Evolutionary conservation across 2,797 vertebrate genomes (phyloP).

Genomic region (Lepus oiostolus): DNA sequence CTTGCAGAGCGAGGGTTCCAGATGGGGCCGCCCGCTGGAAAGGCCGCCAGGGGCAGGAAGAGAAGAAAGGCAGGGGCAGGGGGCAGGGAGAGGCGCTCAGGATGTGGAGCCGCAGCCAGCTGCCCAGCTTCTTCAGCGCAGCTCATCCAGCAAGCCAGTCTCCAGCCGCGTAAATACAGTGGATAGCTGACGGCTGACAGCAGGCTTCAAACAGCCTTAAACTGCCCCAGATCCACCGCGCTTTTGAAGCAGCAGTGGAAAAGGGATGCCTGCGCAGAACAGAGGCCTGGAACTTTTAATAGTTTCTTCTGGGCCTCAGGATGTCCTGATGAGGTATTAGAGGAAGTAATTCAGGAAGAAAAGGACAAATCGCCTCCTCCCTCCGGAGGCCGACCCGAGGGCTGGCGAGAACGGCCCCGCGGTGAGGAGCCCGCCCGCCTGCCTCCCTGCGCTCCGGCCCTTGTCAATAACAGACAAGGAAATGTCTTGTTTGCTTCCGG

Average conservation of each 20-base stretch:
- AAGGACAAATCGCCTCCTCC: slow-evolving; percentile 90
- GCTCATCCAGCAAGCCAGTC: slow-evolving; percentile 82
- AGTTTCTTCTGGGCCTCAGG: slow-evolving; percentile 90
- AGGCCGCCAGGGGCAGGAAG: neutral
- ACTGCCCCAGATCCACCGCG: slow-evolving; percentile 82
- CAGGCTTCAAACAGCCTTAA: slow-evolving; percentile 87
- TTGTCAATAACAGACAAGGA: slow-evolving; percentile 75
- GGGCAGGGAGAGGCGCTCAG: slow-evolving; percentile 60
- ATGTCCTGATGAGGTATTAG: slow-evolving; percentile 92
- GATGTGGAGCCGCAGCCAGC: slow-evolving; percentile 66
- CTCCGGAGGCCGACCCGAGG: slow-evolving; percentile 83
- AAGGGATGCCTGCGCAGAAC: slow-evolving; percentile 86
- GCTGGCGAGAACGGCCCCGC: slow-evolving; percentile 69
- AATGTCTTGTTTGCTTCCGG: slow-evolving; percentile 74
- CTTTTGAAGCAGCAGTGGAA: slow-evolving; percentile 85
- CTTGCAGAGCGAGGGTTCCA: slow-evolving; percentile 36
- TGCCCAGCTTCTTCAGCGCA: slow-evolving; percentile 77
- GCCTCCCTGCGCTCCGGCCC: slow-evolving; percentile 73
- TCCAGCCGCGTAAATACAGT: slow-evolving; percentile 84
- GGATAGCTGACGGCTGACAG: slow-evolving; percentile 86
- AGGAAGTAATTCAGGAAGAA: slow-evolving; percentile 93
- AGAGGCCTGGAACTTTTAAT: slow-evolving; percentile 85
- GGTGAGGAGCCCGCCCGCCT: slow-evolving; percentile 62
- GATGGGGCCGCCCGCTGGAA: slow-evolving; percentile 61
- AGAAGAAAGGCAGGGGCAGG: slow-evolving; percentile 69